Evolutionary conservation across 2,888 invertebrate genomes (phyloP).

Genomic region (Fragum whitleyi): DNA sequence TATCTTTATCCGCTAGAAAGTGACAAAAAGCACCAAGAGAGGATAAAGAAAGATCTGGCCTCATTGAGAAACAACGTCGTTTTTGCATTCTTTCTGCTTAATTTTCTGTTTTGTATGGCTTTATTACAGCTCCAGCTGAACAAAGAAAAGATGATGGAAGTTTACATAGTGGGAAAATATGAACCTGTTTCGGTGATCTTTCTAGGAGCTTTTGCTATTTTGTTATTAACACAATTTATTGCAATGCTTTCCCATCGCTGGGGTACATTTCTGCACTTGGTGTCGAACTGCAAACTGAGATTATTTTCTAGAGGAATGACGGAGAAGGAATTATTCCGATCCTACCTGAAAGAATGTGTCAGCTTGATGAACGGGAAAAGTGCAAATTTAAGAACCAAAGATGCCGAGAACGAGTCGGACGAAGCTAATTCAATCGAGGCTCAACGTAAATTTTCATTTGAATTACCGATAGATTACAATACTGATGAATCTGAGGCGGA

Average conservation of each 20-base stretch:
- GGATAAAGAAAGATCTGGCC: slow-evolving; percentile 66
- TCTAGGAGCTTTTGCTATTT: slow-evolving; percentile 98
- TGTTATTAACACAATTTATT: slow-evolving; percentile 96
- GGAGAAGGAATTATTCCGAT: slow-evolving; percentile 1
- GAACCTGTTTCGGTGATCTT: slow-evolving; percentile 92
- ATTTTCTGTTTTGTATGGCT: slow-evolving; percentile 98
- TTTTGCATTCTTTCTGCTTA: slow-evolving; percentile 91
- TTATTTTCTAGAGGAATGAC: neutral
- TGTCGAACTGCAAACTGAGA: slow-evolving; percentile 89
- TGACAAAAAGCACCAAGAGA: slow-evolving; percentile 89
- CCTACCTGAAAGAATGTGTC: neutral
- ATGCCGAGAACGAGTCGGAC: neutral
- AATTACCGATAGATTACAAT: neutral
- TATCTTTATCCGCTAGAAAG: slow-evolving; percentile 97
- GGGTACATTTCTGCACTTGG: slow-evolving; percentile 97
- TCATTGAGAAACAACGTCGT: slow-evolving; percentile 72
- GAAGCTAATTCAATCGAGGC: neutral
- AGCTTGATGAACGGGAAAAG: slow-evolving; percentile 16
- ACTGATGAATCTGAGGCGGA: neutral
- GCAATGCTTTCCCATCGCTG: slow-evolving; percentile 99
- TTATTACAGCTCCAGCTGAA: slow-evolving; percentile 97
- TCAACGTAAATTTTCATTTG: neutral
- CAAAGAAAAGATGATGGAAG: slow-evolving; percentile 88
- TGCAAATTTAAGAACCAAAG: neutral
- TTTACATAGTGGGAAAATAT: slow-evolving; percentile 76